Percentiles rank a stretch among this genome's conserved stretches.
Evolutionary conservation across 2,113 vertebrate genomes (phyloP).

Genomic region (Urocolius indicus): DNA sequence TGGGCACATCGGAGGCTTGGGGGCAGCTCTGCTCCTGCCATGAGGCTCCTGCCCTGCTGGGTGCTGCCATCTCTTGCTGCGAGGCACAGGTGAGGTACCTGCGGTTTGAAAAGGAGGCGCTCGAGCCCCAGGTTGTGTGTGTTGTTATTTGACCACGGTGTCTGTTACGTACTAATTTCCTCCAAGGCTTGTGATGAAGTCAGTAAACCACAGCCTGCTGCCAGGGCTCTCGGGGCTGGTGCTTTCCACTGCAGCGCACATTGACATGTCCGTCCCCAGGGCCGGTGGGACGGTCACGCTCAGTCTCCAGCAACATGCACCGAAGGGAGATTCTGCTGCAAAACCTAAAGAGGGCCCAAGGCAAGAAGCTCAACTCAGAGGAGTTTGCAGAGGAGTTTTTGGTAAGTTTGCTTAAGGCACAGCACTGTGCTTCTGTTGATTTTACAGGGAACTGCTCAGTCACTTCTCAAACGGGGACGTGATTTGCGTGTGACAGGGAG

Average conservation of each 20-base stretch:
- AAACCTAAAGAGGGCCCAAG: constrained; percentile 66
- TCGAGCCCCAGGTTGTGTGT: constrained; percentile 28
- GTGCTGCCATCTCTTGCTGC: background rate
- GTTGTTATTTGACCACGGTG: constrained; percentile 55
- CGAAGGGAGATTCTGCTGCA: constrained; percentile 75
- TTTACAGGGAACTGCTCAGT: background rate
- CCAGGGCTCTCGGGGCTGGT: constrained; percentile 11
- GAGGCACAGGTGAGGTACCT: no score
- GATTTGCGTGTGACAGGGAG: background rate
- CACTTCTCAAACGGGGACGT: fast-evolving
- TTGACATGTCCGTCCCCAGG: constrained; percentile 71
- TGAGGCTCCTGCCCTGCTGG: background rate
- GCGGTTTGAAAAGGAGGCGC: constrained; percentile 36
- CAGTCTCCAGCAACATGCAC: constrained; percentile 71
- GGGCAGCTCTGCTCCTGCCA: background rate
- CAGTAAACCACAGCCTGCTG: constrained; percentile 80
- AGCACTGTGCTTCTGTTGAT: background rate
- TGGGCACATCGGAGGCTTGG: background rate
- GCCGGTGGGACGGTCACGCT: background rate
- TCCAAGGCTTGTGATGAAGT: constrained; percentile 76
- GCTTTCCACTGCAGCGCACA: constrained; percentile 57
- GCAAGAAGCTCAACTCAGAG: constrained; percentile 65
- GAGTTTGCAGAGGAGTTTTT: constrained; percentile 76
- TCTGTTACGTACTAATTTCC: constrained; percentile 80
- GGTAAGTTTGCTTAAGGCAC: constrained; percentile 66